phyloP scores from a whole-genome alignment of 2,797 vertebrate genomes.

The Hemitrygon akajei region DNA sequence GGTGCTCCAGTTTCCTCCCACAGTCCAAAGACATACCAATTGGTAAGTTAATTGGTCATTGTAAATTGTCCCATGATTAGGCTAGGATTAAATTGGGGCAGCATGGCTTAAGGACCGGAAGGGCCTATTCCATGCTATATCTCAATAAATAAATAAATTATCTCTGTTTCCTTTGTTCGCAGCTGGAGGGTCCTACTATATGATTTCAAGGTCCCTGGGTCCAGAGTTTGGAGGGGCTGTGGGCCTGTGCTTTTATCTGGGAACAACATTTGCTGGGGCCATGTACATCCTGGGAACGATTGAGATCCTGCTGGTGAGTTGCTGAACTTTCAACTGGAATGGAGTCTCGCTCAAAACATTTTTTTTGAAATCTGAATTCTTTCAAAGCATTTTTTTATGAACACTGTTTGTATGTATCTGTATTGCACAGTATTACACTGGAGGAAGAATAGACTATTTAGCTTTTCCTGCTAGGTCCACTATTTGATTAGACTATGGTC shows the following conservation, averaged over 20 bases:
- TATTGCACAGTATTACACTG: not conserved
- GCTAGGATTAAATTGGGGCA: too few relatives aligned
- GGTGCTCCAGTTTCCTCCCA: too few relatives aligned
- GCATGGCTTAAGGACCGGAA: too few relatives aligned
- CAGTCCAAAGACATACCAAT: too few relatives aligned
- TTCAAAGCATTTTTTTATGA: not conserved
- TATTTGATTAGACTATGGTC: not conserved
- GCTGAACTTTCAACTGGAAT: not conserved
- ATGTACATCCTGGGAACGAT: slow-evolving; percentile 97
- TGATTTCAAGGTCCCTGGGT: slow-evolving; percentile 90
- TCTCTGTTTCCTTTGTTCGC: slow-evolving; percentile 41
- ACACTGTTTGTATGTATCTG: too few relatives aligned
- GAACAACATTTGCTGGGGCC: slow-evolving; percentile 91
- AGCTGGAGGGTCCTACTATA: slow-evolving; percentile 95
- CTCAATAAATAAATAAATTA: too few relatives aligned
- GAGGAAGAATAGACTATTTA: not conserved
- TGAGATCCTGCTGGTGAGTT: slow-evolving; percentile 86
- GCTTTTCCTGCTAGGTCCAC: not conserved
- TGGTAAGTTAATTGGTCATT: too few relatives aligned
- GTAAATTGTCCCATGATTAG: too few relatives aligned
- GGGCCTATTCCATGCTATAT: too few relatives aligned
- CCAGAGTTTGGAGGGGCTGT: slow-evolving; percentile 94
- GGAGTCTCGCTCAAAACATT: not conserved
- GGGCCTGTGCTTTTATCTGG: slow-evolving; percentile 89
- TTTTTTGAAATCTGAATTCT: not conserved